These are phyloP conservation scores for Thecocarcelia acutangulata DNA, from an alignment of 2,888 invertebrate genomes.

Conservation along the genomic window DNA sequence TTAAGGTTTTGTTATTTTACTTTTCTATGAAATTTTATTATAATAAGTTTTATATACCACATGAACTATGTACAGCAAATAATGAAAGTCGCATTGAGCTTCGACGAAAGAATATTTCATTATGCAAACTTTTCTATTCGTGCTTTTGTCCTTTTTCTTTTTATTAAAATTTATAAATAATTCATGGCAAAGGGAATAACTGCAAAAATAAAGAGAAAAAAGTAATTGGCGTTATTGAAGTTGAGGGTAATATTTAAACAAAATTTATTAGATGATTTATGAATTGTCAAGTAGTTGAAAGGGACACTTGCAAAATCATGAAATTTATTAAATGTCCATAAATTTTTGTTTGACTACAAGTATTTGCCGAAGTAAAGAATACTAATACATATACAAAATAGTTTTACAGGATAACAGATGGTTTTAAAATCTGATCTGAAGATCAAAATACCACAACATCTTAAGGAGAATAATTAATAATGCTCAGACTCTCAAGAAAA, in stretches of 20 bases:
- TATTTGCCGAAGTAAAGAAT: background rate
- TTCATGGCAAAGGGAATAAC: slow-evolving; percentile 45
- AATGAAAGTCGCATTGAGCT: slow-evolving; percentile 23
- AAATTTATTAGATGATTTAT: slow-evolving; percentile 67
- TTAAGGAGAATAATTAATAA: too few relatives aligned
- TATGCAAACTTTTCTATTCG: slow-evolving; percentile 44
- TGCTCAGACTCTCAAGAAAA: too few relatives aligned
- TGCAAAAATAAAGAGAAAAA: slow-evolving; percentile 2
- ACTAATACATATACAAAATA: too few relatives aligned
- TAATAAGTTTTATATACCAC: slow-evolving; percentile 43
- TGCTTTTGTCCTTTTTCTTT: slow-evolving; percentile 41
- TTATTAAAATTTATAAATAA: slow-evolving; percentile 52
- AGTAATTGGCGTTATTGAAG: slow-evolving; percentile 63
- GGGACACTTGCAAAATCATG: slow-evolving; percentile 41
- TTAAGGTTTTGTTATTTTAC: slow-evolving; percentile 56
- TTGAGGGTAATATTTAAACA: slow-evolving; percentile 50
- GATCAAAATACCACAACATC: too few relatives aligned
- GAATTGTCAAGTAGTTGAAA: slow-evolving; percentile 66
- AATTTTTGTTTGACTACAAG: slow-evolving; percentile 14
- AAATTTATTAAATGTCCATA: slow-evolving; percentile 35
- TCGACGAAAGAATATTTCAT: slow-evolving; percentile 53
- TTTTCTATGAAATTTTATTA: slow-evolving; percentile 61
- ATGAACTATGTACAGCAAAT: slow-evolving; percentile 11
- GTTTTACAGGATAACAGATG: too few relatives aligned
- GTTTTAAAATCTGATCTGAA: too few relatives aligned